These are phyloP conservation scores for Denticeps clupeoides DNA, from an alignment of 2,797 vertebrate species.

Conservation along the genomic window DNA sequence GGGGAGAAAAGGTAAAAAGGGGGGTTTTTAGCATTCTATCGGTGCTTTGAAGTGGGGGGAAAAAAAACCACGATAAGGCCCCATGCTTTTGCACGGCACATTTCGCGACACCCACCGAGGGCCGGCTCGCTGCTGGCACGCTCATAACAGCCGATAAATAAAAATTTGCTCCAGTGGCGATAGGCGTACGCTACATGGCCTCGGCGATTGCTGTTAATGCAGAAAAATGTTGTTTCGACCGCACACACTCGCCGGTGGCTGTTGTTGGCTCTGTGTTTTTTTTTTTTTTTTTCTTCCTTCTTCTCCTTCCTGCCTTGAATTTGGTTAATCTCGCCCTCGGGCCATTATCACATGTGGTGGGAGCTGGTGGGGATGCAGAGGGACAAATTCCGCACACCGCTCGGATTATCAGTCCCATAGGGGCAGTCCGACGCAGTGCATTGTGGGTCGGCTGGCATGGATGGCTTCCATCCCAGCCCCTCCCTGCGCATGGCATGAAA, in stretches of 20 bases:
- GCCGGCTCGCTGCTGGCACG: background rate
- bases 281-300: background rate
- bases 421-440: slow-evolving; percentile 20
- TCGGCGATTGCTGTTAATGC: background rate
- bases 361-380: slow-evolving; percentile 10
- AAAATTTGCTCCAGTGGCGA: background rate
- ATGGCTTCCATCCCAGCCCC: slow-evolving; percentile 4
- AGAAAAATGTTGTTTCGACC: slow-evolving; percentile 1
- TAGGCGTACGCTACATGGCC: background rate
- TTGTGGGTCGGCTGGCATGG: slow-evolving; percentile 27
- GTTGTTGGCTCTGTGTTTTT: background rate
- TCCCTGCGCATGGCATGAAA: slow-evolving; percentile 29
- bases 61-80: background rate
- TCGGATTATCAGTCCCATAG: slow-evolving; percentile 34
- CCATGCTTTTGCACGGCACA: background rate
- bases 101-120: too few relatives aligned
- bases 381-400: slow-evolving; percentile 24
- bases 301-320: slow-evolving; percentile 3
- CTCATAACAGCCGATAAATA: background rate
- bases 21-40: background rate
- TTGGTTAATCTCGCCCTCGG: slow-evolving; percentile 13
- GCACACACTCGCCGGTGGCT: slow-evolving; percentile 9
- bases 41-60: background rate
- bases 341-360: slow-evolving; percentile 10
- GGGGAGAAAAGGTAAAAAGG: background rate